Conservation (phyloP, 2,113 vertebrate genomes). For the Felis catus region DNA sequence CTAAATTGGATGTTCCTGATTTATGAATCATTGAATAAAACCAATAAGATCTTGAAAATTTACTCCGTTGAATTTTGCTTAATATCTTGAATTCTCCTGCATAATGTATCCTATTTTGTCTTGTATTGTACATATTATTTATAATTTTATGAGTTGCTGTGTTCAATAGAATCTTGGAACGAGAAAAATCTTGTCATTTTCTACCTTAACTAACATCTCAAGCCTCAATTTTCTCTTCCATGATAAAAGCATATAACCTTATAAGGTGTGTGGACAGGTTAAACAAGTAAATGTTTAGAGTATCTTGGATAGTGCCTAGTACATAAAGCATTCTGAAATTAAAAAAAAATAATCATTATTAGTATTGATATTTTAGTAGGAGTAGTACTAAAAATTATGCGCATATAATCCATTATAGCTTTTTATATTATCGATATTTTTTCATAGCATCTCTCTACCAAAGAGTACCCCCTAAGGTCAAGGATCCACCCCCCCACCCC, state of each 20-base stretch:
- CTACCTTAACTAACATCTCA: neutral
- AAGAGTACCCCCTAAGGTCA: neutral
- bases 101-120: neutral
- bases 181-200: neutral
- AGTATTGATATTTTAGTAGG: neutral
- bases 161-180: neutral
- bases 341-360: neutral
- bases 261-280: neutral
- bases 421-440: neutral
- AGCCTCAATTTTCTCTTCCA: neutral
- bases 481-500: neutral
- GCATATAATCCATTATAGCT: neutral
- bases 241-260: neutral
- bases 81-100: neutral
- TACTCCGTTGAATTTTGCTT: neutral
- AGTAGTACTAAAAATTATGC: neutral
- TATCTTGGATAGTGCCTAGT: neutral
- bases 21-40: neutral
- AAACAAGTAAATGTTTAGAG: neutral
- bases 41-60: neutral
- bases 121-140: neutral
- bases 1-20: neutral
- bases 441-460: neutral
- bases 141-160: neutral
- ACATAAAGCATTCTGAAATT: neutral